Percentiles rank a stretch among this genome's conserved stretches.
These are phyloP conservation scores for Apogon hyalosoma DNA, from an alignment of 2,797 vertebrate species.

Conservation along the genomic window DNA sequence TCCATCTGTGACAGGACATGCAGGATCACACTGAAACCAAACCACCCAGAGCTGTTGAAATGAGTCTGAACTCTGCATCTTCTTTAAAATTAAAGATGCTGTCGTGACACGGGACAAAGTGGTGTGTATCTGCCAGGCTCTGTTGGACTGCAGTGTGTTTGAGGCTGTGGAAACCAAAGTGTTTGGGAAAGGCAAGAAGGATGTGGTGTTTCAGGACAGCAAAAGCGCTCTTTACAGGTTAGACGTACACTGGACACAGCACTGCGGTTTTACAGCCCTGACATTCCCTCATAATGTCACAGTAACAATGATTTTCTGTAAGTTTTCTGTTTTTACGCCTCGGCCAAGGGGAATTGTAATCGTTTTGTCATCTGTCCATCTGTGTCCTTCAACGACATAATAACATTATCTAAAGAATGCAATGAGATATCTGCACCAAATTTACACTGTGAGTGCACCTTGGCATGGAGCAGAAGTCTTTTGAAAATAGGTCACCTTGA, in stretches of 20 bases:
- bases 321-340: too few species aligned
- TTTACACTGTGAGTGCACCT: too few species aligned
- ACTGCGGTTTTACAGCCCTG: background rate
- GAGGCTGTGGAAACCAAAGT: conserved; percentile 88
- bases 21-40: background rate
- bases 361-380: too few species aligned
- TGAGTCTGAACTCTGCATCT: conserved; percentile 3
- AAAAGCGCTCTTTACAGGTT: conserved; percentile 90
- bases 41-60: too few species aligned
- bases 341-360: too few species aligned
- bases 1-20: too few species aligned
- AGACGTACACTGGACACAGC: background rate
- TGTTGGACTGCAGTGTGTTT: conserved; percentile 92
- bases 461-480: too few species aligned
- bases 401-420: too few species aligned
- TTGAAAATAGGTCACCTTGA: too few species aligned
- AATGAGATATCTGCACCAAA: too few species aligned
- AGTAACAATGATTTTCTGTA: background rate
- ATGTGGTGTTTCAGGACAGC: conserved; percentile 86
- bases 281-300: background rate
- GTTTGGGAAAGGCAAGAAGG: conserved; percentile 87
- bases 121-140: conserved; percentile 89
- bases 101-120: conserved; percentile 87
- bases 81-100: conserved; percentile 64
- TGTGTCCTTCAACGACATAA: too few species aligned